Evolutionary conservation across 2,888 invertebrate species (phyloP), one percentile per base, ranked within the genome.

Genomic region (Thymelicus acteon): DNA sequence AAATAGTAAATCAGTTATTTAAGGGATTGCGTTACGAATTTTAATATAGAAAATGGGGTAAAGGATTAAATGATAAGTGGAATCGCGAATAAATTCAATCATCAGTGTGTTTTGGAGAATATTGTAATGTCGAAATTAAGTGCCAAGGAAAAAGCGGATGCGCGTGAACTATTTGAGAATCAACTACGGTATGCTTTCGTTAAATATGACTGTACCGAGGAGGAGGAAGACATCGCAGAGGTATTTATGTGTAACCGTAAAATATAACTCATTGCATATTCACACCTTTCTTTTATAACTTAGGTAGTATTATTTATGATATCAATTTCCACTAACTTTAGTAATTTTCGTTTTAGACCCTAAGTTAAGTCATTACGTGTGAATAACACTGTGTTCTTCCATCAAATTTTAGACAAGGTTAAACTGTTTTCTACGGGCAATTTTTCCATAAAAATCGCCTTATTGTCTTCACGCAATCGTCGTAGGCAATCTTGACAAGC

Each of bases 161-260:
- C 93, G 0, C 82, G 93, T n/a, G 88, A 90, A 72, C 79, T 84
- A 58, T 93, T 93, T 76, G 93, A 93, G 74, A 92, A 92, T 73
- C 93, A 93, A 77, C 77, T 93, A 67, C 82, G 87, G 12, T 90
- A 78, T 73, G 92, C 92, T 10, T 93, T 93, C 75, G 87, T 88
- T 47, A 88, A 87, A 74, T 91, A 85, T 75, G 92, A 93, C 57
- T 81, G 82, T 72, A 73, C 80, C 6, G 91, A 90, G 2, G 91
- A 90, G 0, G 91, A 91, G 40, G 93, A 92, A 48, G 92, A 92
- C 0, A 82, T 83, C 72, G 79, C 87, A 0, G 93, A 93, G 92
- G 93, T 93, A 85, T 68, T 58, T 60, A 44, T 7, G 10, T 44
- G 8, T 44, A 44, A 44, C 3, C 0, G 10, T 49, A 15, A n/a